Evolutionary conservation across 2,888 invertebrate species (phyloP).

Genomic region (Lacanobia wlatinum): DNA sequence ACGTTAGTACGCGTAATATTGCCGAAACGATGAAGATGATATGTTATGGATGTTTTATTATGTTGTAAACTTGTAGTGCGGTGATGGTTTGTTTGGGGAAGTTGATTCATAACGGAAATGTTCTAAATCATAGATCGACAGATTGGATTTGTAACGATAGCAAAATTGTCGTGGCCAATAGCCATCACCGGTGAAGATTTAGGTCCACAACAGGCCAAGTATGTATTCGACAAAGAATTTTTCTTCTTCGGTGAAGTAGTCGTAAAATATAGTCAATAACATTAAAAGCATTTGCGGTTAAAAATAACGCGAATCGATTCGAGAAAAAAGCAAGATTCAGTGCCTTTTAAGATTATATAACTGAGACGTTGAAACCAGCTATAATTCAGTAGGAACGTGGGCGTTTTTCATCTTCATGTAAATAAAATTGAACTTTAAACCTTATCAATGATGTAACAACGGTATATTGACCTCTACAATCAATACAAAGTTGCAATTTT

Average conservation of each 20-base stretch:
- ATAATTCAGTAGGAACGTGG: neutral
- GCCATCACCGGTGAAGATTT: neutral
- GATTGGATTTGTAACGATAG: neutral
- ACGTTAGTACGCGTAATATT: slow-evolving; percentile 45
- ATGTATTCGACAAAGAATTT: neutral
- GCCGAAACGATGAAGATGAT: slow-evolving; percentile 23
- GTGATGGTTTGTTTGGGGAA: neutral
- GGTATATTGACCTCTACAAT: slow-evolving; percentile 7
- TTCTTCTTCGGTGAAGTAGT: neutral
- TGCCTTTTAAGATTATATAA: neutral
- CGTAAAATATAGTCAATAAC: neutral
- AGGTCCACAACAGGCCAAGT: neutral
- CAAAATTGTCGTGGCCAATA: neutral
- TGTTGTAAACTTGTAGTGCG: neutral
- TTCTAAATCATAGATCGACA: neutral
- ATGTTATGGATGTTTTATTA: slow-evolving; percentile 1
- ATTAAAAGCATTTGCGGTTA: neutral
- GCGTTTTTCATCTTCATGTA: neutral
- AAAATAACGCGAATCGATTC: neutral
- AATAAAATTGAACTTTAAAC: slow-evolving; percentile 10
- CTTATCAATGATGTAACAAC: slow-evolving; percentile 12
- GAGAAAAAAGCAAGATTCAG: neutral
- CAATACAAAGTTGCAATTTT: slow-evolving; percentile 30
- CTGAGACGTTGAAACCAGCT: neutral
- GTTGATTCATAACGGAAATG: neutral